phyloP scores from a whole-genome alignment of 2,113 vertebrate species.

The Otocyon megalotis region DNA sequence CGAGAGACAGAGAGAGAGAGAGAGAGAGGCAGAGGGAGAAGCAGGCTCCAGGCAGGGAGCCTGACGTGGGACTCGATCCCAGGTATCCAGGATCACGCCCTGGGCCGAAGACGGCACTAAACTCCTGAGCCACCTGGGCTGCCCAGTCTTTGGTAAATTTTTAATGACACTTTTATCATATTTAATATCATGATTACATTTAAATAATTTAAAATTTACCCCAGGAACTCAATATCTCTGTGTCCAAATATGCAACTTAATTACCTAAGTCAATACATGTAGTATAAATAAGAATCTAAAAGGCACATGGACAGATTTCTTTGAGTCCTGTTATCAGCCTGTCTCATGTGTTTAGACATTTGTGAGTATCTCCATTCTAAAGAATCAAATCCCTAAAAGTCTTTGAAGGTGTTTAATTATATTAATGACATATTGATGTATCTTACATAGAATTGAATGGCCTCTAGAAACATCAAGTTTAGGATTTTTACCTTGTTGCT shows the following conservation, averaged over 20 bases:
- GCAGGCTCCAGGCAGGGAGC: too few species aligned
- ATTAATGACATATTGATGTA: background rate
- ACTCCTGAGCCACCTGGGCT: too few species aligned
- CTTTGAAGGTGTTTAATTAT: background rate
- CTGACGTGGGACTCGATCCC: too few species aligned
- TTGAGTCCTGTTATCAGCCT: background rate
- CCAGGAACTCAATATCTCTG: constrained; percentile 13
- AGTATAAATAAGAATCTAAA: background rate
- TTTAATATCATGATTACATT: constrained; percentile 13
- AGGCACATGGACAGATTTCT: background rate
- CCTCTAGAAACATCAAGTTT: background rate
- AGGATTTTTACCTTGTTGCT: background rate
- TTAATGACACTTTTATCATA: constrained; percentile 43
- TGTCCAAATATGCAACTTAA: constrained; percentile 46
- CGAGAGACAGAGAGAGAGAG: too few species aligned
- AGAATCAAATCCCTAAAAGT: background rate
- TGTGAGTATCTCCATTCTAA: background rate
- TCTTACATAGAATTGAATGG: background rate
- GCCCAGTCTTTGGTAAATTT: constrained; percentile 27
- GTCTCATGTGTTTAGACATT: background rate
- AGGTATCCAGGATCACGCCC: too few species aligned
- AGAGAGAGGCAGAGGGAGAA: too few species aligned
- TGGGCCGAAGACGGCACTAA: too few species aligned
- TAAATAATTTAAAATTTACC: constrained; percentile 54
- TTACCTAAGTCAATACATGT: background rate